Percentiles rank a stretch among this genome's conserved stretches.
Evolutionary conservation across 2,113 vertebrate species (phyloP).

Genomic region (Ophthalmolycus amberensis): DNA sequence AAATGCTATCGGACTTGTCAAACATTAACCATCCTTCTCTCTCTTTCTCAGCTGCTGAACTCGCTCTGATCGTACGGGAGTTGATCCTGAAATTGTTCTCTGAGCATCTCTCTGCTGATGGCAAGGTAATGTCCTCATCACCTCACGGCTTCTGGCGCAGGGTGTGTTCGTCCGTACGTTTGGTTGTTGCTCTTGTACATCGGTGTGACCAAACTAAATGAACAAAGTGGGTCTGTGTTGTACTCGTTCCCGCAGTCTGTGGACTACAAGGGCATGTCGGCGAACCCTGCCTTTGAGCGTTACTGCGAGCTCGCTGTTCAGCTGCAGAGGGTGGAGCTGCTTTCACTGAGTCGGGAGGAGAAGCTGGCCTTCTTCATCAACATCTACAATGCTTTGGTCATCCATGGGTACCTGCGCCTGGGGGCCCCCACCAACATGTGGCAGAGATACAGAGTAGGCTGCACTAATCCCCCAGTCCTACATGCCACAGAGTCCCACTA

Average conservation of each 20-base stretch:
- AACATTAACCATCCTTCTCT: background rate
- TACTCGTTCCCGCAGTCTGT: conserved; percentile 71
- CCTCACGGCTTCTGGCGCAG: background rate
- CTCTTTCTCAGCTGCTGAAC: conserved; percentile 73
- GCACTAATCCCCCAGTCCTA: background rate
- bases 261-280: conserved; percentile 83
- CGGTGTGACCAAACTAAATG: background rate
- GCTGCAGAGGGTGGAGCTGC: conserved; percentile 83
- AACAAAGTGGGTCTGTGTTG: background rate
- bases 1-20: fast-evolving
- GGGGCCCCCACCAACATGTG: conserved; percentile 84
- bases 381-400: conserved; percentile 86
- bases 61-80: conserved; percentile 81
- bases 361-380: conserved; percentile 89
- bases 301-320: conserved; percentile 83
- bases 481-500: background rate
- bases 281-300: conserved; percentile 73
- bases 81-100: conserved; percentile 84
- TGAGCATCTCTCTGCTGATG: conserved; percentile 84
- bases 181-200: background rate
- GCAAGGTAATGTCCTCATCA: conserved; percentile 80
- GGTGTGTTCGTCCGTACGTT: background rate
- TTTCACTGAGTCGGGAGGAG: conserved; percentile 81
- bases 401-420: conserved; percentile 82
- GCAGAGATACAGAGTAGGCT: conserved; percentile 84